A percentile compares a stretch with the other conserved stretches of the same genome.
Evolutionary conservation across 2,113 vertebrate genomes (phyloP).

Genomic region (Corythornis vintsioides): DNA sequence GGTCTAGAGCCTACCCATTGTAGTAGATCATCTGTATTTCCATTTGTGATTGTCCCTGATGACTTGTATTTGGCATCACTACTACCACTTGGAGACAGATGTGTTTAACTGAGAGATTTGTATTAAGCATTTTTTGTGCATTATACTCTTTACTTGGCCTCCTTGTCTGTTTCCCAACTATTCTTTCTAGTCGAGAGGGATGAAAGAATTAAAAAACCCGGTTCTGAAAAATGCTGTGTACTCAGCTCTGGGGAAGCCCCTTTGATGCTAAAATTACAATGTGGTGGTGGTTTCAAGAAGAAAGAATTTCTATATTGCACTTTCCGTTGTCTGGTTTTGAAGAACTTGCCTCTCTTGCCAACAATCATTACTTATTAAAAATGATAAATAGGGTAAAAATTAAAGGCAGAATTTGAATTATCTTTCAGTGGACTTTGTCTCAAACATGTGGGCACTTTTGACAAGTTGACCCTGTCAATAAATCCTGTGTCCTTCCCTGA

Average conservation of each 20-base stretch:
- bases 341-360: neutral
- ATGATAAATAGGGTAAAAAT: neutral
- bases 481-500: neutral
- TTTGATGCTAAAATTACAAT: neutral
- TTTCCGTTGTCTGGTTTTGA: neutral
- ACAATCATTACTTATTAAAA: neutral
- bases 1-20: neutral
- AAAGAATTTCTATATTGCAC: accelerated
- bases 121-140: neutral
- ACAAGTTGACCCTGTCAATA: neutral
- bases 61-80: neutral
- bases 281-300: neutral
- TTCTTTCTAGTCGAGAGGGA: neutral
- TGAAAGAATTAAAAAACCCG: neutral
- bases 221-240: neutral
- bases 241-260: neutral
- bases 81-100: neutral
- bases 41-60: neutral
- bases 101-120: neutral
- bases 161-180: neutral
- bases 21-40: neutral
- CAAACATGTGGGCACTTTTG: neutral
- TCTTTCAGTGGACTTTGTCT: neutral
- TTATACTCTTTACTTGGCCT: neutral
- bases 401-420: neutral